Percentiles rank a stretch among this genome's conserved stretches.
Evolutionary conservation across 2,888 invertebrate genomes (phyloP).

Genomic region (Pachliopta kotzebuea): DNA sequence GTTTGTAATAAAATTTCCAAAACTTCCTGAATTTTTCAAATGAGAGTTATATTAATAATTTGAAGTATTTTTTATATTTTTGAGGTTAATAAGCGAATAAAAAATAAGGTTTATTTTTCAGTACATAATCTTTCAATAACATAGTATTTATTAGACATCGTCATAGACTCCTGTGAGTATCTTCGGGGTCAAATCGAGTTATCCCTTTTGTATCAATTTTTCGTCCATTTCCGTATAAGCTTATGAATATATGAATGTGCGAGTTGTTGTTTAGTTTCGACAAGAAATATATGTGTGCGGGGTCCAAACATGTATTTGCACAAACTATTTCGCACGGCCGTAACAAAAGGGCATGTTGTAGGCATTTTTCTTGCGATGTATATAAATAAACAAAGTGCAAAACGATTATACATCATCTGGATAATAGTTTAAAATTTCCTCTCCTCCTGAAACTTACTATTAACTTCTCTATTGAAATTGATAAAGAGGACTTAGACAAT

Average conservation of each 20-base stretch:
- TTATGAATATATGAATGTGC: conserved; percentile 14
- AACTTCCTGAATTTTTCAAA: too few species aligned
- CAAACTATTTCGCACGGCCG: neutral
- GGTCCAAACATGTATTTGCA: neutral
- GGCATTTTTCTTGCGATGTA: too few species aligned
- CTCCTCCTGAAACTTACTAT: neutral
- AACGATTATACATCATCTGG: too few species aligned
- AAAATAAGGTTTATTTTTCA: neutral
- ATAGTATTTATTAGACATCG: neutral
- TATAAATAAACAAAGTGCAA: too few species aligned
- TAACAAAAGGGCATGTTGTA: too few species aligned
- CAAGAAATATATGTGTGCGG: neutral
- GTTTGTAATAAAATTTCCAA: too few species aligned
- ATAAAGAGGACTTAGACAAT: neutral
- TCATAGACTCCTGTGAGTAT: neutral
- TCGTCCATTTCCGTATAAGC: neutral
- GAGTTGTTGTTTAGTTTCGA: neutral
- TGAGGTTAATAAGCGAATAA: neutral
- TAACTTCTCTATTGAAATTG: neutral
- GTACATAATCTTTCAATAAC: neutral
- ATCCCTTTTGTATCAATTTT: conserved; percentile 15
- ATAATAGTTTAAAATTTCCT: neutral
- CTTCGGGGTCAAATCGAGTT: conserved; percentile 13
- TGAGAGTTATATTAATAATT: too few species aligned
- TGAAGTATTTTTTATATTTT: too few species aligned